phyloP scores from a whole-genome alignment of 2,113 vertebrate genomes.

The Sciurus niger region DNA sequence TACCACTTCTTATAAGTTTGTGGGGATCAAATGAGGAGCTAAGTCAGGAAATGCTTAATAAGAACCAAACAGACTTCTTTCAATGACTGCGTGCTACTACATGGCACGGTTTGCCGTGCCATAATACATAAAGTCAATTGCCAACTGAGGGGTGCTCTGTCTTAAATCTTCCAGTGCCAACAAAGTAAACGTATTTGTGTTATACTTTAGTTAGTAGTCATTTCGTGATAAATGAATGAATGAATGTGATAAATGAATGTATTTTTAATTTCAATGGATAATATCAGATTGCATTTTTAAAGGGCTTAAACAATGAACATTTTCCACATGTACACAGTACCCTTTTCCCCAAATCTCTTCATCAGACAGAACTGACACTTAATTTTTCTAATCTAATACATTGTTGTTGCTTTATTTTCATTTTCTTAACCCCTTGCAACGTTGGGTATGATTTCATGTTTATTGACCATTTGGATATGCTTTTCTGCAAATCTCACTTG shows the following conservation, averaged over 20 bases:
- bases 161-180: background rate
- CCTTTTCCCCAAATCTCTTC: background rate
- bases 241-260: background rate
- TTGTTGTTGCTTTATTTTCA: background rate
- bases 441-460: background rate
- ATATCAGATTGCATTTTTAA: background rate
- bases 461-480: background rate
- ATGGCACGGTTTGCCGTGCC: background rate
- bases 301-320: slow-evolving; percentile 2
- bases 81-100: background rate
- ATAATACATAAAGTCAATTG: too few relatives aligned
- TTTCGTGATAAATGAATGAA: background rate
- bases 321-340: background rate
- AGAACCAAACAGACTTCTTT: background rate
- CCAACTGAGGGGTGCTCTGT: background rate
- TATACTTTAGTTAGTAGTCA: background rate
- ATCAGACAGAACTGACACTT: background rate
- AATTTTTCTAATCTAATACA: background rate
- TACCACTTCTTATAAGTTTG: background rate
- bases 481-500: background rate
- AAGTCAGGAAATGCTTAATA: background rate
- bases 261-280: background rate
- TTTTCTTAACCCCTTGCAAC: background rate
- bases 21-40: background rate
- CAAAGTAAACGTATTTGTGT: background rate